These are phyloP conservation scores for Drosophila nasuta DNA, from an alignment of 1,140 invertebrate genomes.

Conservation along the genomic window DNA sequence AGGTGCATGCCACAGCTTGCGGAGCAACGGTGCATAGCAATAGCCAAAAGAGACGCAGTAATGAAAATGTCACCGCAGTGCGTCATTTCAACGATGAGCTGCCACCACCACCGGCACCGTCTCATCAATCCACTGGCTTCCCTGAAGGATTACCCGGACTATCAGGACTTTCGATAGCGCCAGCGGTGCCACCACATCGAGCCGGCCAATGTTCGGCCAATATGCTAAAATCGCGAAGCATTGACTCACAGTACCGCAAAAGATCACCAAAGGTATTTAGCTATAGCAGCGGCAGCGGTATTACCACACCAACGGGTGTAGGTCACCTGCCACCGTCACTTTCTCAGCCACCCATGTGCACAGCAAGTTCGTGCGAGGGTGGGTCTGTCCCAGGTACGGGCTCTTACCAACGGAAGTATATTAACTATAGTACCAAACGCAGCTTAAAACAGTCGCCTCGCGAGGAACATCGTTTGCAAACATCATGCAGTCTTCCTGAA, in stretches of 20 bases:
- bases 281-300: constrained; percentile 82
- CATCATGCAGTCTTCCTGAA: constrained; percentile 92
- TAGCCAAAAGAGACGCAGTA: constrained; percentile 67
- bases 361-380: constrained; percentile 44
- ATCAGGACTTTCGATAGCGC: constrained; percentile 65
- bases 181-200: constrained; percentile 91
- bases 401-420: constrained; percentile 85
- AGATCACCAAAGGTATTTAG: constrained; percentile 84
- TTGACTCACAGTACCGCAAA: constrained; percentile 90
- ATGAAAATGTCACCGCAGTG: constrained; percentile 70
- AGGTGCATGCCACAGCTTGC: constrained; percentile 74
- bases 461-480: constrained; percentile 88
- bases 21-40: constrained; percentile 66
- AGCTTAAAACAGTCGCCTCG: constrained; percentile 85
- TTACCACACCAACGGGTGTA: constrained; percentile 85
- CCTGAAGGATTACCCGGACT: constrained; percentile 47
- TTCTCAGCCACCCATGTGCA: constrained; percentile 53
- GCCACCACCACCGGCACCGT: constrained; percentile 69
- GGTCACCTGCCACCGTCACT: constrained; percentile 84
- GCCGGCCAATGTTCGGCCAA: constrained; percentile 86
- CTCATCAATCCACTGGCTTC: constrained; percentile 56
- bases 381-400: constrained; percentile 70
- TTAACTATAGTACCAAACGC: constrained; percentile 80
- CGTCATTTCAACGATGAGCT: constrained; percentile 76
- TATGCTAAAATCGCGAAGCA: constrained; percentile 91